Conservation (phyloP, 2,113 vertebrate genomes). For the Marmota monax region DNA sequence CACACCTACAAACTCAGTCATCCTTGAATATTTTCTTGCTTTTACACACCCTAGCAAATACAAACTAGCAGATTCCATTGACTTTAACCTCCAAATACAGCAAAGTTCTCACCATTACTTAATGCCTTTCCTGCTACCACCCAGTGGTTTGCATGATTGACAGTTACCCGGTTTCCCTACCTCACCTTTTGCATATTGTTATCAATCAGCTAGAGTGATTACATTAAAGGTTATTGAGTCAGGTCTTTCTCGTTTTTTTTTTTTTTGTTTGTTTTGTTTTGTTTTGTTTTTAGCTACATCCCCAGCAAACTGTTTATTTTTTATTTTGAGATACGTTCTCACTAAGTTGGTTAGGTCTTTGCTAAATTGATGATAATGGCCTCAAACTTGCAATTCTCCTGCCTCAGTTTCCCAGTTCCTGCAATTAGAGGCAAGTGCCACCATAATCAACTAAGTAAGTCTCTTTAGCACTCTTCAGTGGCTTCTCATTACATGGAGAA, state of each 20-base stretch:
- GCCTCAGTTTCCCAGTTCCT: too few relatives aligned
- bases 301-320: too few relatives aligned
- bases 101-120: background rate
- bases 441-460: too few relatives aligned
- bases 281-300: too few relatives aligned
- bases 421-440: too few relatives aligned
- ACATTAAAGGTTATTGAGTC: too few relatives aligned
- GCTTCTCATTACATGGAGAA: background rate
- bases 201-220: background rate
- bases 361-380: too few relatives aligned
- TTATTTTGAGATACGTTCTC: too few relatives aligned
- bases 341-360: too few relatives aligned
- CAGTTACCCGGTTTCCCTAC: background rate
- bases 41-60: background rate
- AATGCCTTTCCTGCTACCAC: background rate
- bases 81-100: background rate
- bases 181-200: background rate
- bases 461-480: background rate
- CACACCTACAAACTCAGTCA: background rate
- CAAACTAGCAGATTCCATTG: background rate
- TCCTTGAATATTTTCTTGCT: background rate
- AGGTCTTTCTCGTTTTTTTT: too few relatives aligned
- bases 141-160: background rate
- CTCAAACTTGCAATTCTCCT: too few relatives aligned
- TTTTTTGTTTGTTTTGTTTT: too few relatives aligned